Percentiles rank a stretch among this genome's conserved stretches.
Evolutionary conservation across 2,888 invertebrate genomes (phyloP).

Genomic region (Elmis aenea): DNA sequence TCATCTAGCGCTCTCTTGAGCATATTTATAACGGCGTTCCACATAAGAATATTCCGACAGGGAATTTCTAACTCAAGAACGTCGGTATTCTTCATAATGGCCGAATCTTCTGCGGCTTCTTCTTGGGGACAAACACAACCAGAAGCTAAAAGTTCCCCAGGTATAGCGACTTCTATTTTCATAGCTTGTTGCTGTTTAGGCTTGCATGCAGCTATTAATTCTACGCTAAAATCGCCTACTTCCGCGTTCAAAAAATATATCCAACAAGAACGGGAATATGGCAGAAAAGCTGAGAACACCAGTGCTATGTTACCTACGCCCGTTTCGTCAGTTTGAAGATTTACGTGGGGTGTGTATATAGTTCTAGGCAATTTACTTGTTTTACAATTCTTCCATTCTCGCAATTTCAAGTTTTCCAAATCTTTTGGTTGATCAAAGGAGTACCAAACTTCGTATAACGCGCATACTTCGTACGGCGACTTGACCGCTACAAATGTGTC

Average conservation of each 20-base stretch:
- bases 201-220: constrained; percentile 19
- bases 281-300: too few species aligned
- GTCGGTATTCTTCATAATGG: too few species aligned
- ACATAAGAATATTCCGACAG: constrained; percentile 29
- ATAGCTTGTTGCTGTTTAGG: constrained; percentile 10
- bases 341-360: not conserved
- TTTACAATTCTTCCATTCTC: not conserved
- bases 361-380: constrained; percentile 8
- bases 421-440: constrained; percentile 4
- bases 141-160: constrained; percentile 17
- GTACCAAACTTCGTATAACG: constrained; percentile 16
- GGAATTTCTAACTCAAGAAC: constrained; percentile 34
- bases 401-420: constrained; percentile 1
- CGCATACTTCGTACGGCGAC: constrained; percentile 22
- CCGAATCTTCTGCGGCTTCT: not conserved
- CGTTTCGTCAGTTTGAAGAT: not conserved
- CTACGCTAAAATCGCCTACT: constrained; percentile 34
- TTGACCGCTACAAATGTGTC: constrained; percentile 14
- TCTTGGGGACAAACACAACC: constrained; percentile 26
- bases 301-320: too few species aligned
- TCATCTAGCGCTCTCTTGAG: constrained; percentile 23
- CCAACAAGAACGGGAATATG: too few species aligned
- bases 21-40: constrained; percentile 27
- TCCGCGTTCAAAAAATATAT: constrained; percentile 28
- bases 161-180: constrained; percentile 20